Evolutionary conservation across 2,888 invertebrate species (phyloP).

Genomic region (Caenorhabditis sulstoni): DNA sequence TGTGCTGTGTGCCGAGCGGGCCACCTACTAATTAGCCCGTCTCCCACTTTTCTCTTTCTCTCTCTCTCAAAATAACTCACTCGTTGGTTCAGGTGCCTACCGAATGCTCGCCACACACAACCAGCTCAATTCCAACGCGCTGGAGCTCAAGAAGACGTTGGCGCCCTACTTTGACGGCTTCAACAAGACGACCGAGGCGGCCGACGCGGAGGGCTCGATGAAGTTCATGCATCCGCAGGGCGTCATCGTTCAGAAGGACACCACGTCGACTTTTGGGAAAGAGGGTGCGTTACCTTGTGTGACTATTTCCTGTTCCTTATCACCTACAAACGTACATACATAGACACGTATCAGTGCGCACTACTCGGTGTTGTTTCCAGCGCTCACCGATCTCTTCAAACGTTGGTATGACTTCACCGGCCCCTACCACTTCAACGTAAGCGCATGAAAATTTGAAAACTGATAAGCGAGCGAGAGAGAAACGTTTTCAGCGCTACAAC

Average conservation of each 20-base stretch:
- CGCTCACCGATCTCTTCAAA: slow-evolving; percentile 54
- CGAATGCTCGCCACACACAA: slow-evolving; percentile 23
- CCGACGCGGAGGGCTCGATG: slow-evolving; percentile 57
- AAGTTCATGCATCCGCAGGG: slow-evolving; percentile 59
- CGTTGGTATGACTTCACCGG: slow-evolving; percentile 51
- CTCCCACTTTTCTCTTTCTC: no score
- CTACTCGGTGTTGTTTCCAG: slow-evolving; percentile 34
- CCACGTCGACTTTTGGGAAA: slow-evolving; percentile 49
- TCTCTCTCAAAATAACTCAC: no score
- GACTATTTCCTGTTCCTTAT: no score
- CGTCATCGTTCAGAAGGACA: slow-evolving; percentile 55
- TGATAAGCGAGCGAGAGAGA: not conserved
- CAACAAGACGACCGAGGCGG: slow-evolving; percentile 48
- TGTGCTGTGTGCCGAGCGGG: no score
- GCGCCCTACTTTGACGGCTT: slow-evolving; percentile 51
- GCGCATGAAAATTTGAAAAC: not conserved
- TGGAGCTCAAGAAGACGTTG: slow-evolving; percentile 36
- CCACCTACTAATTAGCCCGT: no score
- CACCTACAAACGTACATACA: no score
- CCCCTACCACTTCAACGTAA: slow-evolving; percentile 53
- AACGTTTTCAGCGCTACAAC: slow-evolving; percentile 46
- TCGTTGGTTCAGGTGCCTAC: not conserved
- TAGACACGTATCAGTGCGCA: not conserved
- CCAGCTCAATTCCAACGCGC: slow-evolving; percentile 11
- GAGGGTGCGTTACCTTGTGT: slow-evolving; percentile 31